These are phyloP conservation scores for Blastobasis lacticolella DNA, from an alignment of 2,888 invertebrate species.

Conservation along the genomic window DNA sequence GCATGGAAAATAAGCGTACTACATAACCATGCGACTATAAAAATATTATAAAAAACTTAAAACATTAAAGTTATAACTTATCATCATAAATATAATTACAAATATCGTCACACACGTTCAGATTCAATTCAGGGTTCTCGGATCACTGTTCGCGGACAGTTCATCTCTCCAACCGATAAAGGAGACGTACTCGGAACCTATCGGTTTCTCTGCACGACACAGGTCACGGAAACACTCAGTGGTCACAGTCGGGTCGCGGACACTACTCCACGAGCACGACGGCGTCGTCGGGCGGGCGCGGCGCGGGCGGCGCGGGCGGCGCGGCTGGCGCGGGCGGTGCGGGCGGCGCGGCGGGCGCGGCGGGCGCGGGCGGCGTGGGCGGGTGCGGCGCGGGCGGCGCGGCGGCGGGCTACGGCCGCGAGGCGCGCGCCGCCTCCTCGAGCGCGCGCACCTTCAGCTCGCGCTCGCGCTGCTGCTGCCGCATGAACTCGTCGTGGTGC, in stretches of 20 bases:
- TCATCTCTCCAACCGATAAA: conserved; percentile 1
- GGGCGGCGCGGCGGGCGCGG: conserved; percentile 14
- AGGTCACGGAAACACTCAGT: no score
- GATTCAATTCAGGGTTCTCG: conserved; percentile 23
- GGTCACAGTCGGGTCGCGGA: no score
- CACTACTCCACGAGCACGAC: conserved; percentile 30
- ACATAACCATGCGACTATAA: conserved; percentile 68
- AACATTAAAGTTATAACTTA: conserved; percentile 31
- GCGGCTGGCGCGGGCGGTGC: conserved; percentile 19
- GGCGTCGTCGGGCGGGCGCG: conserved; percentile 18
- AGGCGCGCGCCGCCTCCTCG: conserved; percentile 87
- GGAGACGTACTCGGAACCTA: no score
- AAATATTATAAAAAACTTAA: conserved; percentile 56
- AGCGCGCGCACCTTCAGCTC: conserved; percentile 89
- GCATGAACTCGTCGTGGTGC: conserved; percentile 72
- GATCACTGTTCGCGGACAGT: conserved; percentile 34
- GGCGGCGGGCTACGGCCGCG: conserved; percentile 48
- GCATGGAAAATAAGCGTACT: conserved; percentile 69
- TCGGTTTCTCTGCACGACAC: no score
- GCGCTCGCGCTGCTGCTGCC: conserved; percentile 88
- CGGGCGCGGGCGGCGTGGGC: conserved; percentile 17
- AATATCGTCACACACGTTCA: conserved; percentile 43
- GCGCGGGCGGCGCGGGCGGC: conserved; percentile 18
- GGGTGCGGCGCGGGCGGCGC: conserved; percentile 14
- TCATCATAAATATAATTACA: conserved; percentile 56